phyloP scores from a whole-genome alignment of 30 jellyfish, hydroid and myxozoan species.

The Aurelia aurita region DNA sequence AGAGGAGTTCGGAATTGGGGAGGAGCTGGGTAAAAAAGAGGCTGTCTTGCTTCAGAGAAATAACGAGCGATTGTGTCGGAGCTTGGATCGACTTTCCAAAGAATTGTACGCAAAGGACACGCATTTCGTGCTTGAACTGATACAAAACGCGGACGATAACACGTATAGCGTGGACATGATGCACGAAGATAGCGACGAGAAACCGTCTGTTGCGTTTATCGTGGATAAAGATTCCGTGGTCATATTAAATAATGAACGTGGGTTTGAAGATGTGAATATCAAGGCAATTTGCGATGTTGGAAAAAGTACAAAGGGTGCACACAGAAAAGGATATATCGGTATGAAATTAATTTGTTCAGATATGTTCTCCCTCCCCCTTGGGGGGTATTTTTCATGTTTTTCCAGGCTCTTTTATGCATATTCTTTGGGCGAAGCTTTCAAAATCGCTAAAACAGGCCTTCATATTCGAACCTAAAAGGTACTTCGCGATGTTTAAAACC shows the following conservation, averaged over 20 bases:
- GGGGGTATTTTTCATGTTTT: not conserved
- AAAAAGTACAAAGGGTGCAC: slow-evolving; percentile 90
- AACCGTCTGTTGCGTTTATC: slow-evolving; percentile 88
- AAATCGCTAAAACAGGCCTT: too few relatives aligned
- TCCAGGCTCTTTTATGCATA: too few relatives aligned
- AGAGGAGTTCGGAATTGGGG: slow-evolving; percentile 84
- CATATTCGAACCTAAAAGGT: too few relatives aligned
- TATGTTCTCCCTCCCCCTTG: not conserved
- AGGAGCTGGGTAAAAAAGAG: slow-evolving; percentile 59
- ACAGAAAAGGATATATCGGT: slow-evolving; percentile 96
- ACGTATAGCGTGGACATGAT: slow-evolving; percentile 55
- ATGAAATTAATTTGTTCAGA: not conserved
- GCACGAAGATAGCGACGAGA: slow-evolving; percentile 52
- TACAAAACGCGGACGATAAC: slow-evolving; percentile 96
- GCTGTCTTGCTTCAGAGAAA: slow-evolving; percentile 38
- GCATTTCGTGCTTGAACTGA: slow-evolving; percentile 91
- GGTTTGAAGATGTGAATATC: slow-evolving; percentile 71
- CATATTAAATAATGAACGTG: slow-evolving; percentile 82
- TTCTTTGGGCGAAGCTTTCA: too few relatives aligned
- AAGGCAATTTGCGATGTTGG: slow-evolving; percentile 95
- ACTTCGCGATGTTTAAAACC: too few relatives aligned
- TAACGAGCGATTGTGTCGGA: slow-evolving; percentile 80
- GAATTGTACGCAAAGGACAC: slow-evolving; percentile 91
- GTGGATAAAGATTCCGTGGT: slow-evolving; percentile 60
- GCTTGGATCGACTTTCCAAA: slow-evolving; percentile 82